Base-by-base conservation (phyloP, 1,140 invertebrate genomes). In the Drosophila simulans region DNA sequence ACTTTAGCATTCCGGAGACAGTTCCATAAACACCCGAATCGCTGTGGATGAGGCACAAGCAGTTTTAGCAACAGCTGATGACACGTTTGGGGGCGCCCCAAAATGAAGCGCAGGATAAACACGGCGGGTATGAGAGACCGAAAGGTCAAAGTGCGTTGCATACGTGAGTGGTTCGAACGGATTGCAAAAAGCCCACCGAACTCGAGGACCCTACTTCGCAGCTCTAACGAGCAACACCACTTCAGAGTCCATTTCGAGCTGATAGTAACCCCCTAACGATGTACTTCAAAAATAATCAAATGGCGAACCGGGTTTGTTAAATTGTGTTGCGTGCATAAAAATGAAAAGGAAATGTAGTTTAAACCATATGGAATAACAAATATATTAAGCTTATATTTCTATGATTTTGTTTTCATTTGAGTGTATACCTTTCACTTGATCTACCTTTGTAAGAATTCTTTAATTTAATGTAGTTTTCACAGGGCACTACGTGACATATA, bases 21-120 rank as follows among this genome's bases (percentile, higher is more conserved):
- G 73, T 75, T 88, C 77, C 58, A 88, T 77, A 88, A 80, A 88
- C 69, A 82, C 79, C 77, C 45, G 68, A 82, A 64, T 57, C 60
- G 46, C 37, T 15, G 27, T 20, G 43, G 45, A 20, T 66, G 45
- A 11, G 15, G 13, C 31, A 39, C 46, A 13, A 15, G 52, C 17
- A 10, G 5, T 31, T 31, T 39, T 17, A 51, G 7, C 49, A 46
- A 48, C 35, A 70, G 57, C 71, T 70, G 64, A 56, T 56, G 64
- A 40, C 64, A 70, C 46, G n/a, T 56, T 70, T 40, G 42, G 42
- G 42, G 22, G 31, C 35, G 10, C 35, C 35, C 17, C 25, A 11
- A 65, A 75, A 45, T 42, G 15, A 48, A 40, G 46, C 31, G 17
- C 40, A n/a, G 27, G 20, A 74, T 37, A n/a, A 39, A 56, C 39